A percentile compares a stretch with the other conserved stretches of the same genome.
Conservation (phyloP, 2,113 vertebrate genomes). For the Corythornis vintsioides region DNA sequence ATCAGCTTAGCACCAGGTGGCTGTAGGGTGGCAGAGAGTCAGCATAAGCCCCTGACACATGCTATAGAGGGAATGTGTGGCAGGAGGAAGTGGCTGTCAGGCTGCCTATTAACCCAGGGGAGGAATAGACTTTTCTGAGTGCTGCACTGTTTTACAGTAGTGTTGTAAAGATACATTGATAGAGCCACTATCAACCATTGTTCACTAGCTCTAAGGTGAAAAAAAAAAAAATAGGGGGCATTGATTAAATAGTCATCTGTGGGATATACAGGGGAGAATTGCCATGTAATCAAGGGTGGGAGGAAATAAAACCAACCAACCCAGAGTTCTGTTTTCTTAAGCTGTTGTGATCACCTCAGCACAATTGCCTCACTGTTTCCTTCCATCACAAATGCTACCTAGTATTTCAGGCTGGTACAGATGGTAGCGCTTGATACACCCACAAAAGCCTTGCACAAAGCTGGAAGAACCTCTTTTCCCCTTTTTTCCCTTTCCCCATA, state of each 20-base stretch:
- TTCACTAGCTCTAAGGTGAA: background rate
- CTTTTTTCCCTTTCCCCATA: background rate
- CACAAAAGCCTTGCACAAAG: background rate
- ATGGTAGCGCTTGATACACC: background rate
- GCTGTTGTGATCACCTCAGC: fast-evolving
- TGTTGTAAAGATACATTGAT: background rate
- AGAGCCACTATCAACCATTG: background rate
- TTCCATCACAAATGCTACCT: background rate
- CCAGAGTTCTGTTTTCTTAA: background rate
- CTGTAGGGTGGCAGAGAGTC: background rate
- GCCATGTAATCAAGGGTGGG: background rate
- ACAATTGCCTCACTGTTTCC: background rate
- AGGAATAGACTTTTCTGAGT: background rate
- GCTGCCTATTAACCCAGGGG: background rate
- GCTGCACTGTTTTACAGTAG: background rate
- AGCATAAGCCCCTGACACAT: background rate
- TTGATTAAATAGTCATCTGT: background rate
- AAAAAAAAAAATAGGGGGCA: background rate
- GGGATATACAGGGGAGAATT: background rate
- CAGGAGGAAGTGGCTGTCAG: background rate
- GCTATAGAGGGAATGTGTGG: background rate
- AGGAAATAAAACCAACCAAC: background rate
- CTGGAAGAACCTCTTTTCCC: background rate
- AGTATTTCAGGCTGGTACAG: background rate
- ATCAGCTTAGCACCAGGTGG: background rate